Percentiles rank a stretch among this genome's conserved stretches.
These are phyloP conservation scores for Gopherus flavomarginatus DNA, from an alignment of 2,113 vertebrate species.

Conservation along the genomic window DNA sequence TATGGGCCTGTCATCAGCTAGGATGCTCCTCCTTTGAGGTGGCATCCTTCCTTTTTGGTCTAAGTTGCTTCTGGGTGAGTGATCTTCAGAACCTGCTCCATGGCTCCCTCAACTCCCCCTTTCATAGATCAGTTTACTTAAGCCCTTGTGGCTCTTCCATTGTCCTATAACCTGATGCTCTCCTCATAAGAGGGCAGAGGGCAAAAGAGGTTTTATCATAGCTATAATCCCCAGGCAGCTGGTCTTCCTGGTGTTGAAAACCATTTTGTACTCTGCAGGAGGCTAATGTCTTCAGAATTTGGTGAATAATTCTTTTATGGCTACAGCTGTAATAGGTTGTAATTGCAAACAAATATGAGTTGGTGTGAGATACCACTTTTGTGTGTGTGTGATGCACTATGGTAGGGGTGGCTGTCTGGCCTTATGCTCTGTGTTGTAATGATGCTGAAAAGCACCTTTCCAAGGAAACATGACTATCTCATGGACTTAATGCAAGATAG, in stretches of 20 bases:
- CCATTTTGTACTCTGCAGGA: conserved; percentile 46
- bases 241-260: conserved; percentile 28
- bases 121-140: neutral
- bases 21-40: neutral
- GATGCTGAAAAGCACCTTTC: neutral
- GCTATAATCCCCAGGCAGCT: conserved; percentile 24
- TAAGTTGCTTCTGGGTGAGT: neutral
- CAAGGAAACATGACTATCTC: neutral
- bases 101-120: neutral
- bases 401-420: neutral
- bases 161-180: neutral
- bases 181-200: neutral
- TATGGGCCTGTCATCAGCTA: neutral
- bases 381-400: neutral
- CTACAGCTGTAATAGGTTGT: conserved; percentile 26
- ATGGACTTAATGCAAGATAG: neutral
- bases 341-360: conserved; percentile 48
- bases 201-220: conserved; percentile 15
- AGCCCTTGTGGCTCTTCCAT: neutral
- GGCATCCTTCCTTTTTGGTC: neutral
- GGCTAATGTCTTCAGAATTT: conserved; percentile 43
- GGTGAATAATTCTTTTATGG: conserved; percentile 56
- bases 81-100: neutral
- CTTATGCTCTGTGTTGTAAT: neutral
- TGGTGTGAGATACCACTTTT: conserved; percentile 19